Percentiles rank a stretch among this genome's conserved stretches.
Evolutionary conservation across 1,140 invertebrate species (phyloP).

Genomic region (Antheraea pernyi): DNA sequence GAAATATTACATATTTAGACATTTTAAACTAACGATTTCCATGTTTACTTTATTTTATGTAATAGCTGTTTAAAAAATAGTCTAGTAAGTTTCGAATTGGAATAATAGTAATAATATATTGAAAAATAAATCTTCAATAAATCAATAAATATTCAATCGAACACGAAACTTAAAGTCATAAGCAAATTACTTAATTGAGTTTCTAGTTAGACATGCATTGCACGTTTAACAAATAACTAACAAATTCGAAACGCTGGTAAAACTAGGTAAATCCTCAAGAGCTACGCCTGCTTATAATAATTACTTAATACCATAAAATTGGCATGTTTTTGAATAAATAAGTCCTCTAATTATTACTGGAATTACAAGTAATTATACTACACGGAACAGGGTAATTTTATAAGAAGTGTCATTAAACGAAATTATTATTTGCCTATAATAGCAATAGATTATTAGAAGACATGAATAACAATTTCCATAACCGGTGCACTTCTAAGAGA

Average conservation of each 20-base stretch:
- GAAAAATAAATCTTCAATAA: too few species aligned
- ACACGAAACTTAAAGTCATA: not conserved
- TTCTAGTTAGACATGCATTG: not conserved
- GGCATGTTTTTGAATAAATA: not conserved
- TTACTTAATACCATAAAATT: constrained; percentile 7
- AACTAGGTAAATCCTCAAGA: constrained; percentile 3
- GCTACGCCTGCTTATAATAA: constrained; percentile 5
- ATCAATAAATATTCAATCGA: not conserved
- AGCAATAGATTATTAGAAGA: too few species aligned
- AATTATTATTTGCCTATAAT: not conserved
- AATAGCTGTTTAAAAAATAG: too few species aligned
- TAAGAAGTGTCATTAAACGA: not conserved
- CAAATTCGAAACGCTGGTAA: constrained; percentile 4
- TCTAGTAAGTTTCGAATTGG: too few species aligned
- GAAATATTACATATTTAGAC: too few species aligned
- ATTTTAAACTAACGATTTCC: too few species aligned
- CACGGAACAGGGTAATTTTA: not conserved
- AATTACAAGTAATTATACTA: not conserved
- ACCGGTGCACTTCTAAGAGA: too few species aligned
- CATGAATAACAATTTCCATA: too few species aligned
- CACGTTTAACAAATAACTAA: constrained; percentile 7
- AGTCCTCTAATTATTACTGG: not conserved
- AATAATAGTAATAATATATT: too few species aligned
- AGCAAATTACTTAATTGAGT: not conserved
- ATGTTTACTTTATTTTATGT: too few species aligned